Evolutionary conservation across 2,888 invertebrate genomes (phyloP).

Genomic region (Lithophane ornitopus): DNA sequence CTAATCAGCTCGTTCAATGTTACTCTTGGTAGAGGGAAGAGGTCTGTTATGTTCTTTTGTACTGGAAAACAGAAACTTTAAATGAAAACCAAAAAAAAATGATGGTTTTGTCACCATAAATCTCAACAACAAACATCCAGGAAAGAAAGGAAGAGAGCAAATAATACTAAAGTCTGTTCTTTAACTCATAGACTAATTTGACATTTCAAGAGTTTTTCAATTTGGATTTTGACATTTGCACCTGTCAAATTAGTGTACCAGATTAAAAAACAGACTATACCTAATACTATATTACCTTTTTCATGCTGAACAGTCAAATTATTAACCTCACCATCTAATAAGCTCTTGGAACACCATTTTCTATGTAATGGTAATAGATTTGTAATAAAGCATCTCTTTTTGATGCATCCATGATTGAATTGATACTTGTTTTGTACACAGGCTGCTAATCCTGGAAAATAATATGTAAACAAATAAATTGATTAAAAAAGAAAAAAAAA

Average conservation of each 20-base stretch:
- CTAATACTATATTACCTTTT: slow-evolving; percentile 67
- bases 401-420: slow-evolving; percentile 12
- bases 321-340: slow-evolving; percentile 67
- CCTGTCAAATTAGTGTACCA: too few relatives aligned
- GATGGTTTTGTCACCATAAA: not conserved
- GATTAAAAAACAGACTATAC: too few relatives aligned
- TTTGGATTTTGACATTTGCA: too few relatives aligned
- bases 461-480: too few relatives aligned
- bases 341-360: slow-evolving; percentile 73
- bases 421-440: slow-evolving; percentile 31
- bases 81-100: not conserved
- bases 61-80: slow-evolving; percentile 66
- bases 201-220: too few relatives aligned
- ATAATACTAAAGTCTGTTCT: too few relatives aligned
- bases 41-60: slow-evolving; percentile 74
- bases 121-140: not conserved
- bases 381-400: not conserved
- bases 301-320: slow-evolving; percentile 67
- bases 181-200: too few relatives aligned
- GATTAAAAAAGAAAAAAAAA: too few relatives aligned
- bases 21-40: slow-evolving; percentile 88
- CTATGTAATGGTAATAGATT: slow-evolving; percentile 57
- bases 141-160: not conserved
- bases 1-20: slow-evolving; percentile 86
- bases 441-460: slow-evolving; percentile 47